Conservation (phyloP, 2,888 invertebrate species). For the Empis stercorea region DNA sequence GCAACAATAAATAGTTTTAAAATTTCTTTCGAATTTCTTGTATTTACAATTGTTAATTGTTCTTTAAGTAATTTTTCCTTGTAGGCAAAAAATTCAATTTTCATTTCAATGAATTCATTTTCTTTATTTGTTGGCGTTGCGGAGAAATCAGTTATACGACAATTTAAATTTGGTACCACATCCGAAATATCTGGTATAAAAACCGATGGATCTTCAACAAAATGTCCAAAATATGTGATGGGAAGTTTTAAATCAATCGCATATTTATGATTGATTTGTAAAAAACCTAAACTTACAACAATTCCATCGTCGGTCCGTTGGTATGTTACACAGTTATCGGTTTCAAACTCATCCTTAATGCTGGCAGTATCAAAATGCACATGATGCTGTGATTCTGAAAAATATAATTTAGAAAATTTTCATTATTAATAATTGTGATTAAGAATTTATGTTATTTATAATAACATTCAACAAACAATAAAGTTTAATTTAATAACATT, state of each 20-base stretch:
- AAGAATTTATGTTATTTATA: too few species aligned
- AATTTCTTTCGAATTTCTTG: slow-evolving; percentile 29
- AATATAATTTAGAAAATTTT: background rate
- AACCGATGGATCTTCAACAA: slow-evolving; percentile 18
- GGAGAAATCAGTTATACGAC: slow-evolving; percentile 32
- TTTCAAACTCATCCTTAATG: slow-evolving; percentile 30
- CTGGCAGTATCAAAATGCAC: slow-evolving; percentile 33
- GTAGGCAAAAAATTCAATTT: slow-evolving; percentile 37
- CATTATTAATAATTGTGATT: too few species aligned
- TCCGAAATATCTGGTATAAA: slow-evolving; percentile 27
- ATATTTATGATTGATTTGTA: slow-evolving; percentile 36
- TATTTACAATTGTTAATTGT: slow-evolving; percentile 30
- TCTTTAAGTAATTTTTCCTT: slow-evolving; percentile 36
- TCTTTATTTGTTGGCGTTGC: slow-evolving; percentile 25
- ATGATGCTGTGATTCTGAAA: slow-evolving; percentile 19
- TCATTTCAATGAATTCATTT: slow-evolving; percentile 32
- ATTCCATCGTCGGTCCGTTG: slow-evolving; percentile 34
- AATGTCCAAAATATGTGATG: slow-evolving; percentile 24
- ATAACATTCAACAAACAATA: too few species aligned
- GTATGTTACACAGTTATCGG: slow-evolving; percentile 33
- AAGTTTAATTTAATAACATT: too few species aligned
- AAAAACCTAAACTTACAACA: slow-evolving; percentile 32
- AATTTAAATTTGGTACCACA: slow-evolving; percentile 32
- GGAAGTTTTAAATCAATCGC: slow-evolving; percentile 33
- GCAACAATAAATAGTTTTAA: slow-evolving; percentile 33